These are phyloP conservation scores for Manis pentadactyla DNA, from an alignment of 2,797 vertebrate species.

Conservation along the genomic window DNA sequence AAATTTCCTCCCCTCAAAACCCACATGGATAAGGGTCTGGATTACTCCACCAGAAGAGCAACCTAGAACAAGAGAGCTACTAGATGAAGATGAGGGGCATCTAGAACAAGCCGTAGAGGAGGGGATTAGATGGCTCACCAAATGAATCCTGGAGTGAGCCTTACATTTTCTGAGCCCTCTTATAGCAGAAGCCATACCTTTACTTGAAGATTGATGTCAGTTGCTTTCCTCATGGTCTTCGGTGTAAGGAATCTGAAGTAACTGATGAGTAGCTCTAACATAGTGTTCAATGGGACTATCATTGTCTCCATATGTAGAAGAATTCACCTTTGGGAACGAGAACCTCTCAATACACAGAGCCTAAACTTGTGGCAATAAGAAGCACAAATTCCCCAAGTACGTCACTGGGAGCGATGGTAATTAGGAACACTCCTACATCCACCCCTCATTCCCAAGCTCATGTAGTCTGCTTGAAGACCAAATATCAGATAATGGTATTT, in stretches of 20 bases:
- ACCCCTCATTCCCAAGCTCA: neutral
- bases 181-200: neutral
- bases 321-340: neutral
- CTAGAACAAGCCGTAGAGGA: neutral
- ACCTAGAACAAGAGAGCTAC: neutral
- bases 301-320: neutral
- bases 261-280: neutral
- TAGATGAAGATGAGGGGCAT: neutral
- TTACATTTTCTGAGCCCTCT: neutral
- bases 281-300: neutral
- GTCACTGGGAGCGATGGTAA: neutral
- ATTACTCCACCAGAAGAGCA: neutral
- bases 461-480: neutral
- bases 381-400: neutral
- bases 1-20: neutral
- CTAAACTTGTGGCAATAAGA: neutral
- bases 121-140: neutral
- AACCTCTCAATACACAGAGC: neutral
- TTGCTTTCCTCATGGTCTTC: neutral
- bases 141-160: neutral
- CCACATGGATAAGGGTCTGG: no score
- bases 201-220: neutral
- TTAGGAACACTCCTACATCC: neutral
- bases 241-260: neutral
- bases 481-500: neutral